Evolutionary conservation across 1,140 invertebrate species (phyloP).

Genomic region (Phocides pigmalion): DNA sequence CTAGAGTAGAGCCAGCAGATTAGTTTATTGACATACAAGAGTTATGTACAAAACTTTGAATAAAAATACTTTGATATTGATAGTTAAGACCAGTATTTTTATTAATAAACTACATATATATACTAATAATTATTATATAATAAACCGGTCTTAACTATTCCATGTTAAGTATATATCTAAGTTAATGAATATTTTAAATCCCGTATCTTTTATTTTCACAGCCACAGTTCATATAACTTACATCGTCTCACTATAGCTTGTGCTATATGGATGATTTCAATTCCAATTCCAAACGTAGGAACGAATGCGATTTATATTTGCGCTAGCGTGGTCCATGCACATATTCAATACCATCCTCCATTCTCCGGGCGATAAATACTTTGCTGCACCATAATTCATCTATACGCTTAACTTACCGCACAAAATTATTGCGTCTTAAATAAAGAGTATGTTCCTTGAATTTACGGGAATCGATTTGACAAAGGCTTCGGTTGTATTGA

Average conservation of each 20-base stretch:
- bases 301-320: slow-evolving; percentile 21
- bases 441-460: neutral
- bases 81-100: too few relatives aligned
- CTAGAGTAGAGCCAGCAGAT: too few relatives aligned
- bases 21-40: too few relatives aligned
- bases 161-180: too few relatives aligned
- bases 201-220: neutral
- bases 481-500: neutral
- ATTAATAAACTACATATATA: too few relatives aligned
- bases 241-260: slow-evolving; percentile 6
- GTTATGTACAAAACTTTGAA: too few relatives aligned
- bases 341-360: neutral
- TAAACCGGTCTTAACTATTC: too few relatives aligned
- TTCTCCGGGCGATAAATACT: slow-evolving; percentile 3
- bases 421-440: neutral
- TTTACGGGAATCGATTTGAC: neutral
- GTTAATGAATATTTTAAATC: neutral
- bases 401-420: slow-evolving; percentile 1
- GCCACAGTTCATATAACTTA: neutral
- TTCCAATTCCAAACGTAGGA: slow-evolving; percentile 12
- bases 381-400: slow-evolving; percentile 14
- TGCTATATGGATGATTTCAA: slow-evolving; percentile 15
- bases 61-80: too few relatives aligned
- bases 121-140: too few relatives aligned
- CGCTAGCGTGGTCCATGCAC: slow-evolving; percentile 6